Conservation (phyloP, 2,888 invertebrate genomes). For the Hoplodrina blanda region DNA sequence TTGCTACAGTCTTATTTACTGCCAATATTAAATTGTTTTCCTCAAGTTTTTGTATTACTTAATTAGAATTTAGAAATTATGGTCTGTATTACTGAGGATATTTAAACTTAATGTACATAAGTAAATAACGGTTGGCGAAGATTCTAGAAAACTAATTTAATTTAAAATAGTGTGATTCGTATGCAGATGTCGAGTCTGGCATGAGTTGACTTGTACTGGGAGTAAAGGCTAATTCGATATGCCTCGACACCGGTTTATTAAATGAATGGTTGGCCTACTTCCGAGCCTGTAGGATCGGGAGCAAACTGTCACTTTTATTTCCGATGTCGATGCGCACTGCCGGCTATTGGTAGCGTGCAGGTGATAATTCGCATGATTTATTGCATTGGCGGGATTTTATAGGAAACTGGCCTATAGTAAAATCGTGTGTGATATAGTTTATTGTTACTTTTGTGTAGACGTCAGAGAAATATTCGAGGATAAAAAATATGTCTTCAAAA, state of each 20-base stretch:
- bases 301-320: conserved; percentile 66
- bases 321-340: conserved; percentile 56
- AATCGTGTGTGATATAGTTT: conserved; percentile 18
- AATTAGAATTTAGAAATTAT: too few species aligned
- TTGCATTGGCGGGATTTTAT: conserved; percentile 22
- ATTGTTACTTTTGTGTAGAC: neutral
- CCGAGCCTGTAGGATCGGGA: conserved; percentile 60
- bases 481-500: neutral
- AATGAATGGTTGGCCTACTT: conserved; percentile 64
- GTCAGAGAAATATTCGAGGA: neutral
- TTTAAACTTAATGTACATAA: too few species aligned
- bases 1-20: neutral
- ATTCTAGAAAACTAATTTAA: conserved; percentile 29
- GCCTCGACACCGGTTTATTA: conserved; percentile 61
- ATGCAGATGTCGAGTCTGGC: conserved; percentile 40
- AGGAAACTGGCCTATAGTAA: neutral
- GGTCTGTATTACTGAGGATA: too few species aligned
- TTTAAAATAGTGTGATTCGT: conserved; percentile 41
- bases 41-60: neutral
- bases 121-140: neutral
- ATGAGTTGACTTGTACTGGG: conserved; percentile 26
- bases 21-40: conserved; percentile 4
- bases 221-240: conserved; percentile 55
- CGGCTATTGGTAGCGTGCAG: conserved; percentile 26
- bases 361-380: conserved; percentile 46